phyloP scores from a whole-genome alignment of 1,140 invertebrate genomes.

The Heliconius himera region DNA sequence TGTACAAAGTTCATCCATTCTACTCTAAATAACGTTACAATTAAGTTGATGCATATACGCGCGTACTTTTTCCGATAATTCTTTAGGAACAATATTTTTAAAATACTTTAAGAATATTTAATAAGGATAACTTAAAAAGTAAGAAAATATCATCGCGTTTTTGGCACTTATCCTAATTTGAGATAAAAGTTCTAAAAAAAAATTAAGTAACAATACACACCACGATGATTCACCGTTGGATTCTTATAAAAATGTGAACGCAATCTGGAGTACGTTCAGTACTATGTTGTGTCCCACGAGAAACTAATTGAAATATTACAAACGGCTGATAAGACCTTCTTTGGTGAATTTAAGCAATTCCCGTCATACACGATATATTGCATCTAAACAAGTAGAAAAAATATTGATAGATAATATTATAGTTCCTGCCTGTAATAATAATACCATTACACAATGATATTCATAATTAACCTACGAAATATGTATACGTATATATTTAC shows the following conservation, averaged over 20 bases:
- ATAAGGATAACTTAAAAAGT: constrained; percentile 73
- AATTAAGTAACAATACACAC: constrained; percentile 9
- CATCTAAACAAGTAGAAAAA: constrained; percentile 39
- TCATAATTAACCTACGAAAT: constrained; percentile 41
- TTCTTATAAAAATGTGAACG: constrained; percentile 13
- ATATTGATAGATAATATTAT: constrained; percentile 34
- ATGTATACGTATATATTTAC: constrained; percentile 46
- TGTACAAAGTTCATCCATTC: constrained; percentile 76
- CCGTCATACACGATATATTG: constrained; percentile 38
- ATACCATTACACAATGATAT: constrained; percentile 43
- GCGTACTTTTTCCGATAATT: constrained; percentile 70
- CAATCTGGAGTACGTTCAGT: not conserved
- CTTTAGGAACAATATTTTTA: constrained; percentile 78
- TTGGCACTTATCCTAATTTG: constrained; percentile 75
- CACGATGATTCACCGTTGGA: not conserved
- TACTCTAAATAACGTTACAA: constrained; percentile 75
- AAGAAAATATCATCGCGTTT: constrained; percentile 63
- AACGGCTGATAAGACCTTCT: constrained; percentile 57
- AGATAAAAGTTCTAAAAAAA: constrained; percentile 37
- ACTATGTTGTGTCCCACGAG: constrained; percentile 7
- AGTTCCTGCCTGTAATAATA: constrained; percentile 39
- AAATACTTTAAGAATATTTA: constrained; percentile 71
- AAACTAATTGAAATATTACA: constrained; percentile 18
- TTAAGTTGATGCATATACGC: constrained; percentile 70
- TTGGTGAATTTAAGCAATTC: constrained; percentile 63